Percentiles rank a stretch among this genome's conserved stretches.
phyloP scores from a whole-genome alignment of 2,797 vertebrate species.

The Sebastiscus albofasciatus region DNA sequence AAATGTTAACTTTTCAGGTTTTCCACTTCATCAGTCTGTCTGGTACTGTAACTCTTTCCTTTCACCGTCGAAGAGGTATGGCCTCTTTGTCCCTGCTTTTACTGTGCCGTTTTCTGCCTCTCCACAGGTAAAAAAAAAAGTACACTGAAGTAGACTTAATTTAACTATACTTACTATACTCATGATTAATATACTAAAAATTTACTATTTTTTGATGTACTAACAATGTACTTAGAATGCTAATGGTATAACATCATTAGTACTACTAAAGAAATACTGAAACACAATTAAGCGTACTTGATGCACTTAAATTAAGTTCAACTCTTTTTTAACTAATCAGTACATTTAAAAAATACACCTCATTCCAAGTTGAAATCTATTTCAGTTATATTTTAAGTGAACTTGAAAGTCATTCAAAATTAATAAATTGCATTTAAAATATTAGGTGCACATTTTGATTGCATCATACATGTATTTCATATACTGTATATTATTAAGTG shows the following conservation, averaged over 20 bases:
- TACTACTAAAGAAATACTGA: background rate
- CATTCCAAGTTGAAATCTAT: too few relatives aligned
- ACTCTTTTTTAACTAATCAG: too few relatives aligned
- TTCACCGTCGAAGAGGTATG: background rate
- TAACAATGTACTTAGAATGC: background rate
- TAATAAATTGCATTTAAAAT: too few relatives aligned
- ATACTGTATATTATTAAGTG: too few relatives aligned
- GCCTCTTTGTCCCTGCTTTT: background rate
- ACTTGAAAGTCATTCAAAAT: too few relatives aligned
- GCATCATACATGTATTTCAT: too few relatives aligned
- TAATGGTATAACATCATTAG: background rate
- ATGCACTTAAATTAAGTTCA: background rate
- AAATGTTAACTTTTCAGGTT: background rate
- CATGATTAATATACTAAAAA: background rate
- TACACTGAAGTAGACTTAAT: background rate
- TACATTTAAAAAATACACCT: too few relatives aligned
- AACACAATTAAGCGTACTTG: background rate
- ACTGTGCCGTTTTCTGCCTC: background rate
- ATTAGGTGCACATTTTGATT: too few relatives aligned
- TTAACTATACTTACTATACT: background rate
- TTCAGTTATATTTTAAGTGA: too few relatives aligned
- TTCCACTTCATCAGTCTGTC: background rate
- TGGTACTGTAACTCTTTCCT: too few relatives aligned
- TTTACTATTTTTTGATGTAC: background rate
- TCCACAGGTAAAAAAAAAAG: background rate